Percentiles rank a stretch among this genome's conserved stretches.
Conservation (phyloP, 2,888 invertebrate species). For the Conomelus anceps region DNA sequence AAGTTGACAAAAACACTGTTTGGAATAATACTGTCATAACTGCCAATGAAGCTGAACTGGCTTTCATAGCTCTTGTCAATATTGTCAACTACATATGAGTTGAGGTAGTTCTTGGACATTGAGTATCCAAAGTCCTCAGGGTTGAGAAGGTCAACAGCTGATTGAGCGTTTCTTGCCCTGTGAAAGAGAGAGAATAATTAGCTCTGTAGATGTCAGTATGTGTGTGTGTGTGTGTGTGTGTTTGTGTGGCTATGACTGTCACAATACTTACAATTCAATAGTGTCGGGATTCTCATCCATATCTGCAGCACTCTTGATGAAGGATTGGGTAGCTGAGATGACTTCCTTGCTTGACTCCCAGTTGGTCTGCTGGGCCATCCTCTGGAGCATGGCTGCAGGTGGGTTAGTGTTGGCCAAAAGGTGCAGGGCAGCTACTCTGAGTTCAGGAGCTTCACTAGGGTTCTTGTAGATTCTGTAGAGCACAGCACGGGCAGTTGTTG, state of each 20-base stretch:
- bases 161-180: constrained; percentile 46
- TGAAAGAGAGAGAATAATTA: constrained; percentile 30
- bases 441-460: constrained; percentile 55
- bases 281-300: background rate
- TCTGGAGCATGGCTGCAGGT: constrained; percentile 55
- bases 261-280: no score
- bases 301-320: constrained; percentile 50
- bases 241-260: no score
- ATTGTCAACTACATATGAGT: constrained; percentile 34
- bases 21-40: constrained; percentile 52
- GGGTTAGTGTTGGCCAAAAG: constrained; percentile 55
- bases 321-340: constrained; percentile 56
- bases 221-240: no score
- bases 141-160: constrained; percentile 47
- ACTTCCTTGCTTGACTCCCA: constrained; percentile 56
- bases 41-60: constrained; percentile 46
- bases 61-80: constrained; percentile 45
- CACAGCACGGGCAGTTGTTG: constrained; percentile 50
- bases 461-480: constrained; percentile 61
- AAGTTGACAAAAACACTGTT: constrained; percentile 41
- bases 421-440: constrained; percentile 58
- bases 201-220: background rate
- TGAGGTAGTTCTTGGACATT: constrained; percentile 32
- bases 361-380: constrained; percentile 62
- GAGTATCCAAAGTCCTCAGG: constrained; percentile 35